Evolutionary conservation across 2,888 invertebrate species (phyloP), one percentile per base, ranked within the genome.

Genomic region (Alentia gelatinosa): DNA sequence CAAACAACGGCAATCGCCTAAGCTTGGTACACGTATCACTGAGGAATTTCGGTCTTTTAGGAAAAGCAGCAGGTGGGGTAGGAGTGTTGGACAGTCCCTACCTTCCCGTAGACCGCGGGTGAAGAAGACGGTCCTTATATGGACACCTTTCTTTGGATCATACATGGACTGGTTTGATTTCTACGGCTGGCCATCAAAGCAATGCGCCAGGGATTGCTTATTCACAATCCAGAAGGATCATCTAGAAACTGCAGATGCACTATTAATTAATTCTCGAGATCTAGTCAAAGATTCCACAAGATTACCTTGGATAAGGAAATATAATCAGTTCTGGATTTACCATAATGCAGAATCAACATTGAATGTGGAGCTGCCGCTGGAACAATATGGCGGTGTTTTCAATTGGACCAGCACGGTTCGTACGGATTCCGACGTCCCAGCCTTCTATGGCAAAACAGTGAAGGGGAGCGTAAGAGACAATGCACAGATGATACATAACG

Each of bases 351-450:
- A 88, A 50, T 42, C 26, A 7, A 42, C 50, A 30, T 26, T 19
- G 1, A 83, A 40, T 5, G 47, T 50, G 0, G 19, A 19, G 1
- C 33, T 88, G 12, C 26, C 42, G 42, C 15, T 88, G 42, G n/a
- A 23, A 12, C 26, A 47, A 15, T 47, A 42, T 50, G 26, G 9
- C 47, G 33, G 33, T 26, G 5, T 88, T 7, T 88, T 88, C 47
- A 88, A 88, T 33, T 88, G 88, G 88, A 88, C 88, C 0, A 50
- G 42, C 26, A 88, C 33, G 42, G 35, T 47, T 26, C 39, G 88
- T 9, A 3, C 19, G 12, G 88, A 88, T 47, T 88, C 88, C 3
- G 88, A 88, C 30, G 50, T 88, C 35, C 47, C 50, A 15, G 42
- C 30, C 19, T 50, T n/a, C 30, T 88, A 88, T 47, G 88, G 88